Conservation (phyloP, 2,888 invertebrate species). For the Penaeus monodon region DNA sequence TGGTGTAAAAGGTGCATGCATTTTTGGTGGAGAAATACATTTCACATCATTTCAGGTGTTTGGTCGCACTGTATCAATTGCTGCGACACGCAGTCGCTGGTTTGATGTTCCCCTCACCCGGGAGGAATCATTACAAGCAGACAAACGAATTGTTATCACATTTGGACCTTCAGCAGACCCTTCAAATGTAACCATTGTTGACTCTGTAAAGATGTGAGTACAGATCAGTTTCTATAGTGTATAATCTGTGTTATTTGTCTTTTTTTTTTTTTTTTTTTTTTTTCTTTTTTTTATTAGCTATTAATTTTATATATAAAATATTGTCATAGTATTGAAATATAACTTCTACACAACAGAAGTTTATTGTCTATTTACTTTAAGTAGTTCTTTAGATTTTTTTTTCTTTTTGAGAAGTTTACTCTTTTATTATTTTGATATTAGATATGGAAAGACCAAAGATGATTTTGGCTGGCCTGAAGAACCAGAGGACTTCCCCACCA, state of each 20-base stretch:
- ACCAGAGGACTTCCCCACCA: conserved; percentile 78
- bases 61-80: conserved; percentile 80
- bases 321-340: too few relatives aligned
- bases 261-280: too few relatives aligned
- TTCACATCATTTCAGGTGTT: conserved; percentile 78
- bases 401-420: conserved; percentile 24
- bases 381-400: too few relatives aligned
- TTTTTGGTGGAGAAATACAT: conserved; percentile 83
- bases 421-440: conserved; percentile 67
- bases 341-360: too few relatives aligned
- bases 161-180: conserved; percentile 90
- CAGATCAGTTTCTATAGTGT: background rate
- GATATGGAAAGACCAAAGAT: conserved; percentile 95
- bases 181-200: conserved; percentile 90
- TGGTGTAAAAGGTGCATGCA: conserved; percentile 81
- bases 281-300: too few relatives aligned
- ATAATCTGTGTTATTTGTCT: too few relatives aligned
- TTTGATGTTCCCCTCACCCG: conserved; percentile 94
- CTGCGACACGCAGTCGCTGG: conserved; percentile 85
- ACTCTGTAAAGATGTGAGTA: conserved; percentile 86
- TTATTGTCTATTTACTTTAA: too few relatives aligned
- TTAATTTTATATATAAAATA: too few relatives aligned
- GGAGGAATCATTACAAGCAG: conserved; percentile 92
- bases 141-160: conserved; percentile 86
- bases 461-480: conserved; percentile 98